A percentile compares a stretch with the other conserved stretches of the same genome.
phyloP scores from a whole-genome alignment of 2,888 invertebrate genomes.

The Lypha dubia region DNA sequence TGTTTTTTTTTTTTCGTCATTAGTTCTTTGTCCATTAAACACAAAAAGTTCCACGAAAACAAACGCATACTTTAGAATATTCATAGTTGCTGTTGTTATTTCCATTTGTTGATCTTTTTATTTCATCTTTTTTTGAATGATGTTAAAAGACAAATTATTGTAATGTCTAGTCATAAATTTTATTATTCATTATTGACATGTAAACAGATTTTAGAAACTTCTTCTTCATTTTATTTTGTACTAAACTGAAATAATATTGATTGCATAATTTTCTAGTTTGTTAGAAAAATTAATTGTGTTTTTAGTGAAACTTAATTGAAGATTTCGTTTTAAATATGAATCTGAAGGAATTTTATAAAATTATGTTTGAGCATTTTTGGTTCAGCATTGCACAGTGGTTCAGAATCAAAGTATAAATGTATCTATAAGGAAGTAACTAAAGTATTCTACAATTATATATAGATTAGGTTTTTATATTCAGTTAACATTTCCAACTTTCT shows the following conservation, averaged over 20 bases:
- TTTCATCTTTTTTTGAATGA: background rate
- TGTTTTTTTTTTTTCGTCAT: background rate
- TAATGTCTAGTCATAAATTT: constrained; percentile 22
- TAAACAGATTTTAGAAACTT: background rate
- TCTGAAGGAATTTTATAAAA: background rate
- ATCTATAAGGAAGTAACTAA: too few species aligned
- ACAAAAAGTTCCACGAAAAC: background rate
- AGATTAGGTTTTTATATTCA: too few species aligned
- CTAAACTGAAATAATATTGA: background rate
- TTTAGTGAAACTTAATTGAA: background rate
- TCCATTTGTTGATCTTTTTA: background rate
- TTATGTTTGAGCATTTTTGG: too few species aligned
- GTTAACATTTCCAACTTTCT: too few species aligned
- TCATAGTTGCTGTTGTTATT: background rate
- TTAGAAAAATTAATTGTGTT: background rate
- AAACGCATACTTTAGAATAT: constrained; percentile 5
- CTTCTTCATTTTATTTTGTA: background rate
- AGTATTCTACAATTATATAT: too few species aligned
- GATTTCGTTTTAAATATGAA: background rate
- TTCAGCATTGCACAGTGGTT: background rate
- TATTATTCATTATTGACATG: background rate
- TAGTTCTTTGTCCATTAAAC: constrained; percentile 11
- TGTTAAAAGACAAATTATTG: background rate
- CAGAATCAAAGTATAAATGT: background rate
- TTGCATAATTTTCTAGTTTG: constrained; percentile 1